A percentile compares a stretch with the other conserved stretches of the same genome.
phyloP scores from a whole-genome alignment of 2,888 invertebrate species.

The Ptilodon capucinus region DNA sequence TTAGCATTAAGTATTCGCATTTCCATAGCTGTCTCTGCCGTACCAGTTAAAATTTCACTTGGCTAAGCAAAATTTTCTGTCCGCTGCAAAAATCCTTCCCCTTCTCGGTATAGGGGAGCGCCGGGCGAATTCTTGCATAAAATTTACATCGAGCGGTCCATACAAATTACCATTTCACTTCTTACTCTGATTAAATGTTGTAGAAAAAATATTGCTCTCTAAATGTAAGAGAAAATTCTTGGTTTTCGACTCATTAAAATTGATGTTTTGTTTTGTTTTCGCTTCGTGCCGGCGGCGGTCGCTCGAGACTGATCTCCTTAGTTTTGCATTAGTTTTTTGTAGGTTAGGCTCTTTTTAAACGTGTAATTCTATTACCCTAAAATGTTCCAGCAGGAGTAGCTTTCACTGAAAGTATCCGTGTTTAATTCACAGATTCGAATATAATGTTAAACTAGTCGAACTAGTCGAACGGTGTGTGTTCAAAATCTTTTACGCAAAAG shows the following conservation, averaged over 20 bases:
- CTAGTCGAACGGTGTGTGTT: conserved; percentile 54
- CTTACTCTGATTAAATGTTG: conserved; percentile 82
- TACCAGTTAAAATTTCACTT: conserved; percentile 82
- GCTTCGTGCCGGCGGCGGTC: conserved; percentile 32
- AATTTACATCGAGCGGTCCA: conserved; percentile 82
- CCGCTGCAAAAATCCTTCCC: conserved; percentile 79
- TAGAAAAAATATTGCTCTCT: conserved; percentile 81
- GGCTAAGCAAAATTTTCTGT: conserved; percentile 82
- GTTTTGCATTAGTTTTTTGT: conserved; percentile 47
- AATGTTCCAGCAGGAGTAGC: conserved; percentile 17
- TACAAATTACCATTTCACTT: conserved; percentile 82
- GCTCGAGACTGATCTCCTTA: conserved; percentile 47
- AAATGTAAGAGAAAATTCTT: conserved; percentile 79
- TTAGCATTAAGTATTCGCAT: conserved; percentile 81
- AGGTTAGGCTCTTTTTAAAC: conserved; percentile 28
- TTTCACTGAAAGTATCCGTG: conserved; percentile 27
- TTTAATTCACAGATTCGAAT: conserved; percentile 4
- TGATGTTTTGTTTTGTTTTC: conserved; percentile 71
- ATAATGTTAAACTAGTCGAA: no score
- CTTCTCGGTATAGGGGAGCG: conserved; percentile 72
- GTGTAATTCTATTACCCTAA: not conserved
- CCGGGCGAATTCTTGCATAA: conserved; percentile 80
- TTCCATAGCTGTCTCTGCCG: conserved; percentile 78
- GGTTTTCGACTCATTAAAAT: conserved; percentile 80
- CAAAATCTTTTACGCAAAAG: conserved; percentile 67